Base-by-base conservation (phyloP, 2,797 vertebrate genomes). In the Limosa lapponica region DNA sequence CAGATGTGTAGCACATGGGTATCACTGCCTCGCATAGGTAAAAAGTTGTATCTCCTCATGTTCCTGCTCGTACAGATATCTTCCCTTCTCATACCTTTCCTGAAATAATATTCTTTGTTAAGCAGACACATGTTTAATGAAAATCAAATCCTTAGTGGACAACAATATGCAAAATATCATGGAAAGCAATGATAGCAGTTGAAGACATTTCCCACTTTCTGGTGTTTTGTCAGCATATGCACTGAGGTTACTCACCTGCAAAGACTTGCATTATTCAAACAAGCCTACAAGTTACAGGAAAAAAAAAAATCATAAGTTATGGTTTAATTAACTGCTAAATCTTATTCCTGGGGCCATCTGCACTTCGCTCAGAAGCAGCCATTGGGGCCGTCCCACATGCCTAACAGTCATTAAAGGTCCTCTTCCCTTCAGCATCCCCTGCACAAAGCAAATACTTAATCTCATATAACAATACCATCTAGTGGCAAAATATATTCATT, bases 391-490 rank as follows among this genome's bases (percentile, higher is more conserved):
- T 94, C 86, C 64, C 55, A 64, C 59, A 75, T 16, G 70, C 86
- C 84, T 72, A 52, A 39, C 16, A 70, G 34, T 77, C 91, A 73
- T 73, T 57, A 39, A 58, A 89, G 62, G 71, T 41, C 71, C 64
- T 71, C 49, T 78, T 30, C 52, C 74, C 84, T 58, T 44, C 81
- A 66, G 83, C 87, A 61, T 51, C 17, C 54, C 64, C 43, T 41
- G 12, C 54, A 44, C 41, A 77, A 85, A 87, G 74, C 64, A 70
- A 82, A 93, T 4, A 65, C 64, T 67, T 96, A 96, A 92, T 87
- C 71, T 95, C 94, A 95, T 94, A 95, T 97, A 95, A 97, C 90
- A 96, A 89, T 74, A 86, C 95, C 96, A 97, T 97, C 93, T 96
- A 96, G 95, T 90, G 96, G 94, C 70, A 75, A 95, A 94, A 89